phyloP scores from a whole-genome alignment of 2,113 vertebrate species.

The Climacteris rufus region DNA sequence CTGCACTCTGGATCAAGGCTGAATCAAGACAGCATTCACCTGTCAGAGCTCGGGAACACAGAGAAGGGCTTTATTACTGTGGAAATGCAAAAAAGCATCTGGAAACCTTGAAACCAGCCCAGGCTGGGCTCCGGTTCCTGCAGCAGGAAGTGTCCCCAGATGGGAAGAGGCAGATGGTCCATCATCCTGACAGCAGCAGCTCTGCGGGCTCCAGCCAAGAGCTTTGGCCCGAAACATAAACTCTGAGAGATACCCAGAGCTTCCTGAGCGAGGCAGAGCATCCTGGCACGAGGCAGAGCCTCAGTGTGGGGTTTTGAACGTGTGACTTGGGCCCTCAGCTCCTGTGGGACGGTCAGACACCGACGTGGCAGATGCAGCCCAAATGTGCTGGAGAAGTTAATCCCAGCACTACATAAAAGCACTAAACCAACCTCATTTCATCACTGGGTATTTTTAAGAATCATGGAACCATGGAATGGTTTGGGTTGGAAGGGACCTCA shows the following conservation, averaged over 20 bases:
- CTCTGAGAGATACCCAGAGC: not conserved
- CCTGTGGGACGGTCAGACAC: fast-evolving
- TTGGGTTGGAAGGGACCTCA: not conserved
- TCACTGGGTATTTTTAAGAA: not conserved
- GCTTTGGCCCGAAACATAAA: not conserved
- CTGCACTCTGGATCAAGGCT: fast-evolving
- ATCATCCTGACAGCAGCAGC: not conserved
- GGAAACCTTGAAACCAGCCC: not conserved
- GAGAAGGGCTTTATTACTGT: not conserved
- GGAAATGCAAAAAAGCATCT: not conserved
- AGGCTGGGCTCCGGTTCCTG: not conserved
- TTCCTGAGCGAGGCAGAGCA: not conserved
- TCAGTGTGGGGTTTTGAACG: fast-evolving
- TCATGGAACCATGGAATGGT: not conserved
- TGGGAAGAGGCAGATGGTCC: not conserved
- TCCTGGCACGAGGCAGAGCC: not conserved
- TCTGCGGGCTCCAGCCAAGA: not conserved
- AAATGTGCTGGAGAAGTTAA: fast-evolving
- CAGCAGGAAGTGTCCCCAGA: not conserved
- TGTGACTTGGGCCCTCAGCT: not conserved
- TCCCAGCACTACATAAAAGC: not conserved
- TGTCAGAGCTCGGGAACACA: not conserved
- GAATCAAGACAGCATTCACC: not conserved
- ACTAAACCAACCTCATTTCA: not conserved
- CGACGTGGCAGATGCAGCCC: fast-evolving